phyloP scores from a whole-genome alignment of 2,888 invertebrate genomes.

The Polia nebulosa region DNA sequence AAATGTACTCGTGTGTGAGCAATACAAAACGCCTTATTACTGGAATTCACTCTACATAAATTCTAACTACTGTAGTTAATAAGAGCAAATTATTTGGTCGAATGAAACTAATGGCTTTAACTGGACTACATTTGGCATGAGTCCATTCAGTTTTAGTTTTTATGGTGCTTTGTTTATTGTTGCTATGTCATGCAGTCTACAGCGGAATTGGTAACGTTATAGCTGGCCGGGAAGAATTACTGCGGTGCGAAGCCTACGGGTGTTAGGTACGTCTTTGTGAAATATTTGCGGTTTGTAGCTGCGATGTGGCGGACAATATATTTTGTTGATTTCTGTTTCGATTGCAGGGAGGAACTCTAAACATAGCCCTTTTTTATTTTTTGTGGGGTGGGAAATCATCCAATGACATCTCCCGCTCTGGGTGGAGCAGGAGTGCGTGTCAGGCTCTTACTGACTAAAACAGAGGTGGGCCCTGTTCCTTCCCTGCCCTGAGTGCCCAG shows the following conservation, averaged over 20 bases:
- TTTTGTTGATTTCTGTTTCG: neutral
- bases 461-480: too few relatives aligned
- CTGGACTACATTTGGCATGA: constrained; percentile 53
- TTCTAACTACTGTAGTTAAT: constrained; percentile 44
- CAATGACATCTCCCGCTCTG: too few relatives aligned
- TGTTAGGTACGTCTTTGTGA: constrained; percentile 24
- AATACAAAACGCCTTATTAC: constrained; percentile 33
- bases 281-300: constrained; percentile 23
- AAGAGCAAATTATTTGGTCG: constrained; percentile 50
- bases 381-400: too few relatives aligned
- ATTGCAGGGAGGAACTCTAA: neutral
- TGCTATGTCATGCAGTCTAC: constrained; percentile 32
- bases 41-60: constrained; percentile 30
- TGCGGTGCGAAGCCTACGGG: constrained; percentile 9
- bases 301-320: neutral
- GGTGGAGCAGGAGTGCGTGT: too few relatives aligned
- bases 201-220: constrained; percentile 21
- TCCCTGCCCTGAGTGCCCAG: too few relatives aligned
- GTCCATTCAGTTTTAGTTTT: constrained; percentile 41
- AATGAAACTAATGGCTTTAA: constrained; percentile 51
- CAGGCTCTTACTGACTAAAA: too few relatives aligned
- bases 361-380: neutral
- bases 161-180: constrained; percentile 40
- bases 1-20: constrained; percentile 24
- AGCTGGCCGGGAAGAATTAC: constrained; percentile 1